Base-by-base conservation (phyloP, 2,113 vertebrate species). In the Mirounga angustirostris region DNA sequence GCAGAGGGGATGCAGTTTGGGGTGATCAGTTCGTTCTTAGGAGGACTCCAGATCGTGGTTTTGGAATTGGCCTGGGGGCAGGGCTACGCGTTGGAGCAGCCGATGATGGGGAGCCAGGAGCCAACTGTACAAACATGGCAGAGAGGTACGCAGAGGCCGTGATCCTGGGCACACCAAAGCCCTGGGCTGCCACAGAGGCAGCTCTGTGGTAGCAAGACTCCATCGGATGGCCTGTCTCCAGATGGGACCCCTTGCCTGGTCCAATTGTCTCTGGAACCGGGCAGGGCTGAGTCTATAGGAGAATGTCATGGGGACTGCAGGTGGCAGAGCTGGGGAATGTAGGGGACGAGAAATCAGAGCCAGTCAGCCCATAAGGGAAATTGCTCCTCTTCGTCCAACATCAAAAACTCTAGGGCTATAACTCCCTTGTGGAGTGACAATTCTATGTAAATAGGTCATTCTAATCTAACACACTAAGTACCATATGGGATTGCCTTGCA, bases 211-310 rank as follows among this genome's bases (percentile, higher is more conserved):
- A 84, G 54, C 58, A 50, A 95, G 96, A 90, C 56, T 90, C 94
- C 91, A 59, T 91, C 94, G 71, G 94, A 89, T 67, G 81, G 81
- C 52, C 81, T 59, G 36, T 65, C 88, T 90, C 54, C 22, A 52
- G 40, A 16, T 5, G 61, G 36, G 56, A 15, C 21, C 14, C 54
- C n/a, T 58, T 3, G 1, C 43, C 61, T 61, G 59, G 5, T 26
- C 19, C 43, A 8, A 56, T 0, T 10, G 63, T 50, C 91, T 89
- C 36, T 18, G 67, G 15, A 43, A 67, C 14, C 26, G 59, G 52
- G 30, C 26, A 28, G 58, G 6, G 8, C 33, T 30, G 30, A 16
- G 14, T 5, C 52, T 56, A 2, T 14, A 52, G 54, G 4, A 87
- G 4, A 58, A 30, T 14, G 10, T 30, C 65, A 7, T 63, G 11